Percentiles rank a stretch among this genome's conserved stretches.
These are phyloP conservation scores for Crocuta crocuta DNA, from an alignment of 2,113 vertebrate species.

Conservation along the genomic window DNA sequence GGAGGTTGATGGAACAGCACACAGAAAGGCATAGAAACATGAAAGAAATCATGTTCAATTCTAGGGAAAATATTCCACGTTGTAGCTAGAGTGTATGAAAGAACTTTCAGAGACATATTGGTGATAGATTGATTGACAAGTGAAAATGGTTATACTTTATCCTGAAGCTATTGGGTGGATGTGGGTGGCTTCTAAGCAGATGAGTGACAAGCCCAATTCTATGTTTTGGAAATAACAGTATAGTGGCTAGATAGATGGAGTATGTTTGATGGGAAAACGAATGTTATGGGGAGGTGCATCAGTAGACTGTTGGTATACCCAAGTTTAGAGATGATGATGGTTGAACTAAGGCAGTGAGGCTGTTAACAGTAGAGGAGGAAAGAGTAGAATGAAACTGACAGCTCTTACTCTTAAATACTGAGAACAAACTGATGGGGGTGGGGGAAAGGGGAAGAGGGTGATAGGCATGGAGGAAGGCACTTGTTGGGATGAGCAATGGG, in stretches of 20 bases:
- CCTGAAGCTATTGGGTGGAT: background rate
- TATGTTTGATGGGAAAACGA: background rate
- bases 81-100: background rate
- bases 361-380: background rate
- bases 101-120: background rate
- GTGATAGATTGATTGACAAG: background rate
- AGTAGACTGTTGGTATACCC: background rate
- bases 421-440: too few relatives aligned
- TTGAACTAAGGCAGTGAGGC: background rate
- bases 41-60: background rate
- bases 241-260: background rate
- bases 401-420: background rate
- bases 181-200: background rate
- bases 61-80: background rate
- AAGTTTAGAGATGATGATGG: background rate
- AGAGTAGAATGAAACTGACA: background rate
- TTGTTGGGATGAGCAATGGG: too few relatives aligned
- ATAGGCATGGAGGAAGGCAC: too few relatives aligned
- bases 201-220: background rate
- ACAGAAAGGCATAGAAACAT: background rate
- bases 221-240: background rate
- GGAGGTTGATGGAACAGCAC: background rate
- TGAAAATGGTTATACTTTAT: background rate
- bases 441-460: too few relatives aligned
- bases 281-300: background rate